Conservation (phyloP, 2,888 invertebrate genomes). For the Chloromyia formosa region DNA sequence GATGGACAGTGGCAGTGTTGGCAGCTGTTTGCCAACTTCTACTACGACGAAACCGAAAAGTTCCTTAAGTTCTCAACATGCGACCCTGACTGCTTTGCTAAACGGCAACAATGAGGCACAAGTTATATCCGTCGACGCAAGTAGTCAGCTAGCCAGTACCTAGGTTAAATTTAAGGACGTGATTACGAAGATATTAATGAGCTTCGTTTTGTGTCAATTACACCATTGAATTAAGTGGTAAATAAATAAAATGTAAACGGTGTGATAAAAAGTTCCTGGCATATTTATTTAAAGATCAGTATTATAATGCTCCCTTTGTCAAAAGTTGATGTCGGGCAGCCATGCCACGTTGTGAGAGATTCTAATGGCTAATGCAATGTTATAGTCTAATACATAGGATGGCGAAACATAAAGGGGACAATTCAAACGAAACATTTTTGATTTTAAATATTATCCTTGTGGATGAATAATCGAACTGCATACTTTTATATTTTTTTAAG, state of each 20-base stretch:
- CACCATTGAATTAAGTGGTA: neutral
- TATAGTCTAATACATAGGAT: too few species aligned
- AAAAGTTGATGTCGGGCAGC: too few species aligned
- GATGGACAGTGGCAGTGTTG: neutral
- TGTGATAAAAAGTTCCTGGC: too few species aligned
- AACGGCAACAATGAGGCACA: conserved; percentile 54
- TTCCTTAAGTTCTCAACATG: conserved; percentile 62
- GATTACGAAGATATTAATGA: neutral
- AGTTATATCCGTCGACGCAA: conserved; percentile 8
- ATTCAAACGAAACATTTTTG: too few species aligned
- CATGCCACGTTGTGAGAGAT: too few species aligned
- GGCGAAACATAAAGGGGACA: too few species aligned
- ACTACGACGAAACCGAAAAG: conserved; percentile 54
- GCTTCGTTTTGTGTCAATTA: conserved; percentile 35
- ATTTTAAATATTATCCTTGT: too few species aligned
- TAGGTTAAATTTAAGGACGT: conserved; percentile 3
- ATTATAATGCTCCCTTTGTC: too few species aligned
- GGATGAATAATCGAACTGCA: too few species aligned
- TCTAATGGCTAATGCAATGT: too few species aligned
- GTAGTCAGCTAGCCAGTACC: conserved; percentile 1
- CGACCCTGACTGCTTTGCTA: conserved; percentile 62
- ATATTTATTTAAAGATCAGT: too few species aligned
- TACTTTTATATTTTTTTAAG: too few species aligned
- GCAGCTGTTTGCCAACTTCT: neutral
- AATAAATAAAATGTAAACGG: neutral